A percentile compares a stretch with the other conserved stretches of the same genome.
These are phyloP conservation scores for Pithys albifrons DNA, from an alignment of 2,113 vertebrate species.

Conservation along the genomic window DNA sequence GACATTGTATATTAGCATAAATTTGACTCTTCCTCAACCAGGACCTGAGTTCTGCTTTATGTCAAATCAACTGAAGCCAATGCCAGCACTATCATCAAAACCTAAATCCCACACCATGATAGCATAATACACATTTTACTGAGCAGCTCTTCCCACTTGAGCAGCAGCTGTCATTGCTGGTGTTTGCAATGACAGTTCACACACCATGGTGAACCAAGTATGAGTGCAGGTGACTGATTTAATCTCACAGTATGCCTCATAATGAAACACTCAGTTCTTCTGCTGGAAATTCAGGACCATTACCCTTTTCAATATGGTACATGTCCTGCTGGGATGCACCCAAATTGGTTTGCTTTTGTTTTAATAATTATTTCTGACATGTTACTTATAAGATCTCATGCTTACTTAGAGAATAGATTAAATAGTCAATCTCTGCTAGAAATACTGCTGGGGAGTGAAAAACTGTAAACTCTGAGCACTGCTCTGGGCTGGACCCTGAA, in stretches of 20 bases:
- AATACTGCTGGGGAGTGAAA: not conserved
- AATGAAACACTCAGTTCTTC: not conserved
- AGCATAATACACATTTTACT: not conserved
- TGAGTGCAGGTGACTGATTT: not conserved
- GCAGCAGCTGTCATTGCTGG: not conserved
- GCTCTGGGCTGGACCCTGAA: not conserved
- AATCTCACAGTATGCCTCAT: not conserved
- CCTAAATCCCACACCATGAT: not conserved
- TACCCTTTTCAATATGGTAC: conserved; percentile 30
- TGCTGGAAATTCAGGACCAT: conserved; percentile 27
- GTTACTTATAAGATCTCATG: conserved; percentile 46
- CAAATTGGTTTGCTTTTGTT: not conserved
- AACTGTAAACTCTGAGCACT: not conserved
- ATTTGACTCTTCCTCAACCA: not conserved
- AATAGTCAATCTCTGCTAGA: conserved; percentile 49
- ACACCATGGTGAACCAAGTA: not conserved
- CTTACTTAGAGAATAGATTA: conserved; percentile 38
- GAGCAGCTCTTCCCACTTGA: not conserved
- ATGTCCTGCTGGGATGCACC: conserved; percentile 17
- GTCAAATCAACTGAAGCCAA: not conserved
- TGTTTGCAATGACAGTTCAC: not conserved
- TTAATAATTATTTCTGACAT: conserved; percentile 52
- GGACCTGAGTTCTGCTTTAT: not conserved
- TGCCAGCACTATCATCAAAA: not conserved
- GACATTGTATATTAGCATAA: not conserved